Conservation (phyloP, 2,797 vertebrate genomes). For the Sebastes kiyomatsui region DNA sequence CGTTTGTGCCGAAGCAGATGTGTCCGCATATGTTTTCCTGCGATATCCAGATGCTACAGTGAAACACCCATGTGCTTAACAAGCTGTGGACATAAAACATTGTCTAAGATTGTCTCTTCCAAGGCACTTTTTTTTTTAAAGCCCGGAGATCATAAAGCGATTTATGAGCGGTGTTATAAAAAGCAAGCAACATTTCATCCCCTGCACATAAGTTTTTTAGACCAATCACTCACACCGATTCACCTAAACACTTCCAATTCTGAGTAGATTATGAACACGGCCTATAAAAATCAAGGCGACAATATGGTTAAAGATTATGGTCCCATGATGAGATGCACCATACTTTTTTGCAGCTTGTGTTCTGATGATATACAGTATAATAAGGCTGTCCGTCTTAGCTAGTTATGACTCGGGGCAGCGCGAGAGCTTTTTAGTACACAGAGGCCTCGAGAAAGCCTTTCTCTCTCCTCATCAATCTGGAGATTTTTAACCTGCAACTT, state of each 20-base stretch:
- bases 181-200: conserved; percentile 76
- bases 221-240: conserved; percentile 72
- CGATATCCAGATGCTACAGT: conserved; percentile 84
- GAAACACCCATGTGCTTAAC: conserved; percentile 85
- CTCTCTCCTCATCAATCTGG: conserved; percentile 63
- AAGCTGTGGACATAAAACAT: conserved; percentile 87
- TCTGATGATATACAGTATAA: conserved; percentile 73
- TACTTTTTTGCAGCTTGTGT: conserved; percentile 66
- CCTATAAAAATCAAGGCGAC: conserved; percentile 78
- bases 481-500: conserved; percentile 58
- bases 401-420: conserved; percentile 59
- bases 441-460: conserved; percentile 48
- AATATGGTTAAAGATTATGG: conserved; percentile 78
- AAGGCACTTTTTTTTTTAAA: conserved; percentile 67
- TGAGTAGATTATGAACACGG: conserved; percentile 72
- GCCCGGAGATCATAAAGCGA: conserved; percentile 72
- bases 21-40: conserved; percentile 82
- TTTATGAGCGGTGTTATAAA: conserved; percentile 77
- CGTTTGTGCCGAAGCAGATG: conserved; percentile 82
- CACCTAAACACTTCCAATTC: conserved; percentile 72
- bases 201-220: conserved; percentile 74
- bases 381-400: conserved; percentile 71
- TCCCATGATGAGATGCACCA: conserved; percentile 68
- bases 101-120: conserved; percentile 79
- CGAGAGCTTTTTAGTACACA: conserved; percentile 62